A percentile compares a stretch with the other conserved stretches of the same genome.
Evolutionary conservation across 2,797 vertebrate species (phyloP).

Genomic region (Holocentrus rufus): DNA sequence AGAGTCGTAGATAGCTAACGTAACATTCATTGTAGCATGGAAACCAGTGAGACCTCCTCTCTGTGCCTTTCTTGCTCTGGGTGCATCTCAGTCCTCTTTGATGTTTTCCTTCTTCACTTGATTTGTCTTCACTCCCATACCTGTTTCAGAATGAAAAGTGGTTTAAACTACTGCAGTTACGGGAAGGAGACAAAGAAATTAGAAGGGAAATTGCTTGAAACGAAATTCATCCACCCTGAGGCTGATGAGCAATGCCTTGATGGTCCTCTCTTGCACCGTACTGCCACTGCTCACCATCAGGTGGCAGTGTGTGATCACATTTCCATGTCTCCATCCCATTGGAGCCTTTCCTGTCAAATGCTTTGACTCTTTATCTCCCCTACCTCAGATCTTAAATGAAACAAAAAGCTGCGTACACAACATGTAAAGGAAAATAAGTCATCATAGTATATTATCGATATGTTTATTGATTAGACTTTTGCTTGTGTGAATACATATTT

Average conservation of each 20-base stretch:
- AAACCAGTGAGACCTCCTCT: conserved; percentile 68
- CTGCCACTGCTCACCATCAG: conserved; percentile 46
- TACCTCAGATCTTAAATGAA: conserved; percentile 7
- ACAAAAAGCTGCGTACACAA: not conserved
- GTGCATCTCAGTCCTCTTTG: not conserved
- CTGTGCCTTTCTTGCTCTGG: conserved; percentile 31
- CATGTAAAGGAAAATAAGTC: conserved; percentile 10
- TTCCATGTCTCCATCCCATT: conserved; percentile 2
- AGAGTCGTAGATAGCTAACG: not conserved
- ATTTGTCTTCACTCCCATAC: not conserved
- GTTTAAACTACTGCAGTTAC: too few species aligned
- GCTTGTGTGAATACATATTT: not conserved
- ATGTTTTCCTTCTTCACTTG: not conserved
- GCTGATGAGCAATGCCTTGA: not conserved
- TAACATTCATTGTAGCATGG: conserved; percentile 19
- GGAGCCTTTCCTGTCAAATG: conserved; percentile 55
- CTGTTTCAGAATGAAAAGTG: not conserved
- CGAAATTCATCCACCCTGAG: not conserved
- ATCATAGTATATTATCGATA: not conserved
- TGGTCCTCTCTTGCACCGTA: not conserved
- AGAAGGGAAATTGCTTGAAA: not conserved
- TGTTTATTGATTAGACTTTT: not conserved
- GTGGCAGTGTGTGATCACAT: conserved; percentile 50
- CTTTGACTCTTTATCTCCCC: conserved; percentile 34
- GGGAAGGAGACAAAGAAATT: too few species aligned